Evolutionary conservation across 2,888 invertebrate species (phyloP).

Genomic region (Helleia helle): DNA sequence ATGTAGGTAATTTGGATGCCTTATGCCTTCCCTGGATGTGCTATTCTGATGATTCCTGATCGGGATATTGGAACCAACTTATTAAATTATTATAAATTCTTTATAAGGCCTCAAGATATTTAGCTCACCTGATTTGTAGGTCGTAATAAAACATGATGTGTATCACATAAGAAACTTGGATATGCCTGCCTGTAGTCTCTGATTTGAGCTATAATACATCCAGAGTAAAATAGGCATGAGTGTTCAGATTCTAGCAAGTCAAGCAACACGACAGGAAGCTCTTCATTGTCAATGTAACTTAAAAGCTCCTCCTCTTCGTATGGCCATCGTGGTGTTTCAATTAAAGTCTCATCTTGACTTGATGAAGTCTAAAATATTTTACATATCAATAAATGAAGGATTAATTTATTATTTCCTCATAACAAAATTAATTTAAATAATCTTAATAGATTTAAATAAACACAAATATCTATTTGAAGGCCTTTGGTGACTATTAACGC

Average conservation of each 20-base stretch:
- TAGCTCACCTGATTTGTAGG: conserved; percentile 85
- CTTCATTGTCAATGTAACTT: conserved; percentile 91
- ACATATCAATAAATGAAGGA: too few species aligned
- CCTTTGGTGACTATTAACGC: too few species aligned
- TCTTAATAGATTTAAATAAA: too few species aligned
- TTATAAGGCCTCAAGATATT: too few species aligned
- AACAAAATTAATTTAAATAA: too few species aligned
- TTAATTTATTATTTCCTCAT: too few species aligned
- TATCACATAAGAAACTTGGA: conserved; percentile 84
- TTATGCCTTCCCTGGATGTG: too few species aligned
- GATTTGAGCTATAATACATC: conserved; percentile 93
- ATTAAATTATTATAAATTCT: too few species aligned
- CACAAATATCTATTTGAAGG: too few species aligned
- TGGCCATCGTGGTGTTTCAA: conserved; percentile 87
- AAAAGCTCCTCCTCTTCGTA: conserved; percentile 92
- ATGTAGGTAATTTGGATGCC: too few species aligned
- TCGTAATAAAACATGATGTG: conserved; percentile 89
- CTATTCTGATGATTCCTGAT: too few species aligned
- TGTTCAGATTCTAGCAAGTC: conserved; percentile 88
- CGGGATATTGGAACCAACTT: too few species aligned
- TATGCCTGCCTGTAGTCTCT: conserved; percentile 90
- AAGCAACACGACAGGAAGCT: conserved; percentile 89
- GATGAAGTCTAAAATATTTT: conserved; percentile 25
- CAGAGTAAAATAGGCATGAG: conserved; percentile 91
- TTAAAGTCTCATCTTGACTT: conserved; percentile 76